Evolutionary conservation across 2,113 vertebrate species (phyloP), one percentile per base, ranked within the genome.

Genomic region (Zootoca vivipara): DNA sequence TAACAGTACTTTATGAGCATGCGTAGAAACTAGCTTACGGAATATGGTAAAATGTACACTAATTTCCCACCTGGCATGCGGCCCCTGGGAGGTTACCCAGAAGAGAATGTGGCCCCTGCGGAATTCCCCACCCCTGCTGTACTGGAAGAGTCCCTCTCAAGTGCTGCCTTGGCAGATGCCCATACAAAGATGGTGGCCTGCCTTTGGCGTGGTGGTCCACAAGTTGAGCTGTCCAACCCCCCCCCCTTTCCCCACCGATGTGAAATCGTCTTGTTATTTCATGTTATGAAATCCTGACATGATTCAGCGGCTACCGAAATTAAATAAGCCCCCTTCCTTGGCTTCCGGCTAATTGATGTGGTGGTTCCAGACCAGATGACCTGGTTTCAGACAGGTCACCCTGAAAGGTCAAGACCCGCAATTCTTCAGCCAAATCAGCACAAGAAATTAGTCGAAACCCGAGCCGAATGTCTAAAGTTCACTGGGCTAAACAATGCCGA

Each of bases 401-500:
- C 86, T 0, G 0, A 89, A 91, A 94, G 95, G 94, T 93, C 90
- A 96, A 89, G 94, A 93, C 90, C 94, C 85, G 70, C 1, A 86
- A 95, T 94, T 95, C 93, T 90, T 94, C 1, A 10, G 93, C 90
- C 64, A 28, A 94, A 93, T 90, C 93, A 90, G 93, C 97, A 92
- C 90, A 9, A 46, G 65, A 70, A 94, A 97, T 97, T 96, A 97
- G 94, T 92, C 91, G 97, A 97, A 97, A 98, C 94, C 92, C 95
- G 96, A 97, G 95, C 96, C 95, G 96, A 97, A 96, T 93, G 94
- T 95, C 94, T 96, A 64, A 96, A 93, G 94, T 96, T 85, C 89
- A 90, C 92, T 89, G 93, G 91, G 74, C 83, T 94, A 95, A 97
- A 96, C 95, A 94, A 96, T 22, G 85, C 94, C 85, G 90, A 96